Percentiles rank a stretch among this genome's conserved stretches.
Conservation (phyloP, 2,888 invertebrate species). For the Lithophane ornitopus region DNA sequence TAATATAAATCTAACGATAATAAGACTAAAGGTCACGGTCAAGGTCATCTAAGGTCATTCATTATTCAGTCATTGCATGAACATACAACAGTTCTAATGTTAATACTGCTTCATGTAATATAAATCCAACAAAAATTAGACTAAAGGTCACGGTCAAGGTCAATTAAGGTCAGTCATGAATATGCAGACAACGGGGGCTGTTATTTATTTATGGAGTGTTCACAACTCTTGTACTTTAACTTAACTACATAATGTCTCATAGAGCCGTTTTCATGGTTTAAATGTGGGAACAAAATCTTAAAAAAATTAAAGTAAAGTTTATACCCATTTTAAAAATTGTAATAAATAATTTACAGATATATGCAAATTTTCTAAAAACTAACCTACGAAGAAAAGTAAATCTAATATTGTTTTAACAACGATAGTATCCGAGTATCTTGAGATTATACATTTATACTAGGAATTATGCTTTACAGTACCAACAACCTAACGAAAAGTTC, state of each 20-base stretch:
- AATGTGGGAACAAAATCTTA: background rate
- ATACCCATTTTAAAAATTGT: constrained; percentile 60
- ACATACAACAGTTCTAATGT: background rate
- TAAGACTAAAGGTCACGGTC: background rate
- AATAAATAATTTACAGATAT: constrained; percentile 64
- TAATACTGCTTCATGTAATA: background rate
- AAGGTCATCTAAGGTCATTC: background rate
- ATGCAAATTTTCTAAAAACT: constrained; percentile 46
- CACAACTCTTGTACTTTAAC: background rate
- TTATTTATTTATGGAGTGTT: background rate
- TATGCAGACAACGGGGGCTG: background rate
- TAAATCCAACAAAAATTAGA: background rate
- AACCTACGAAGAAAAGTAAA: constrained; percentile 49
- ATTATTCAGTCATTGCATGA: background rate
- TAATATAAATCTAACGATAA: background rate
- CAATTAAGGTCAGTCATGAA: background rate
- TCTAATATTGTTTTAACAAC: constrained; percentile 40
- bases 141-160: background rate
- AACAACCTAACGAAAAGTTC: constrained; percentile 19
- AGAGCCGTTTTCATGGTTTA: background rate
- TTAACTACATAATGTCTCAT: background rate
- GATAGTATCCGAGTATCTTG: constrained; percentile 40
- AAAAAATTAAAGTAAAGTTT: background rate
- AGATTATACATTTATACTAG: constrained; percentile 50
- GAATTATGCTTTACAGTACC: constrained; percentile 43